Conservation (phyloP, 1,140 invertebrate species). For the Mya arenaria region DNA sequence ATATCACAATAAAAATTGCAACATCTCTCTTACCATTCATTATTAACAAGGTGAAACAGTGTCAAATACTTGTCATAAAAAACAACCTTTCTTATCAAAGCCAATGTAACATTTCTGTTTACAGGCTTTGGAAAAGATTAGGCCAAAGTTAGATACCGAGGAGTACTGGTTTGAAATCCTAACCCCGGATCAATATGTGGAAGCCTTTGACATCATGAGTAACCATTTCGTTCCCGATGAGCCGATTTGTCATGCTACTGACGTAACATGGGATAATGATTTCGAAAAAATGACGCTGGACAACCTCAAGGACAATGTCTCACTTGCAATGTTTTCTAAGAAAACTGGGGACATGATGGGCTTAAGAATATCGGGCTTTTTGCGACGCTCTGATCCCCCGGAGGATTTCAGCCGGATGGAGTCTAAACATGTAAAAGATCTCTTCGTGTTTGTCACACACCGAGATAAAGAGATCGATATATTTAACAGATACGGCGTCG, state of each 20-base stretch:
- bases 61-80: too few species aligned
- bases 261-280: slow-evolving; percentile 13
- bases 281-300: neutral
- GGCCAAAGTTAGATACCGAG: slow-evolving; percentile 15
- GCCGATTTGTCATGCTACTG: slow-evolving; percentile 29
- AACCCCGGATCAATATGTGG: slow-evolving; percentile 34
- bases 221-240: slow-evolving; percentile 41
- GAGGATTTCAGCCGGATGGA: neutral
- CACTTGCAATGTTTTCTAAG: slow-evolving; percentile 36
- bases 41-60: too few species aligned
- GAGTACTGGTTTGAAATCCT: slow-evolving; percentile 24
- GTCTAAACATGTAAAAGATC: neutral
- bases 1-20: too few species aligned
- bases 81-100: too few species aligned
- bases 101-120: too few species aligned
- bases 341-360: slow-evolving; percentile 36
- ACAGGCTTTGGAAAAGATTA: slow-evolving; percentile 30
- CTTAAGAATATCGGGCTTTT: slow-evolving; percentile 25
- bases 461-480: slow-evolving; percentile 24
- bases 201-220: slow-evolving; percentile 36
- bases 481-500: slow-evolving; percentile 22
- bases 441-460: slow-evolving; percentile 7
- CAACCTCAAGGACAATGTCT: slow-evolving; percentile 24
- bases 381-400: slow-evolving; percentile 20
- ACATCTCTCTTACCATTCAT: too few species aligned